These are phyloP conservation scores for Trisateles emortualis DNA, from an alignment of 2,888 invertebrate genomes.

Conservation along the genomic window DNA sequence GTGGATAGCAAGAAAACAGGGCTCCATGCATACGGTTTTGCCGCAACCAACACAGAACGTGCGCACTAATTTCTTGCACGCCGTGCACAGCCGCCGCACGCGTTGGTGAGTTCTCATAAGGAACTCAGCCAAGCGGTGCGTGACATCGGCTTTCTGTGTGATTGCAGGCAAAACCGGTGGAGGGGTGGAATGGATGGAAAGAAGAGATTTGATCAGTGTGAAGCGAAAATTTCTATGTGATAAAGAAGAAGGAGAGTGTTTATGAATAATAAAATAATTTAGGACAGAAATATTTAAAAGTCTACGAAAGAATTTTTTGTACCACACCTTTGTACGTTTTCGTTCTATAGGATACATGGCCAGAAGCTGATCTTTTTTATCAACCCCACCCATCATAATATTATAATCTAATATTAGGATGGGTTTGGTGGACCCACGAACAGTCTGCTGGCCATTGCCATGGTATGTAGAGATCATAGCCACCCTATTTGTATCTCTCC, in stretches of 20 bases:
- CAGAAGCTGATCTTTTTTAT: too few species aligned
- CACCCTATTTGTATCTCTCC: slow-evolving; percentile 21
- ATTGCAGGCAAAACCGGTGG: neutral
- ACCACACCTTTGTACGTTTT: slow-evolving; percentile 39
- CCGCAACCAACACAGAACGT: slow-evolving; percentile 1
- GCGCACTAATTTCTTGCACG: neutral
- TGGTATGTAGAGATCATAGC: slow-evolving; percentile 31
- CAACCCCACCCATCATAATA: slow-evolving; percentile 28
- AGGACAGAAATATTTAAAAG: slow-evolving; percentile 27
- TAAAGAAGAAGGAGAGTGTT: neutral
- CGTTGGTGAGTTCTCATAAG: neutral
- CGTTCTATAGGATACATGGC: slow-evolving; percentile 45
- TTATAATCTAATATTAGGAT: slow-evolving; percentile 30
- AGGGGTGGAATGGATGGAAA: neutral
- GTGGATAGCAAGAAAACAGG: neutral
- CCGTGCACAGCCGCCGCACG: neutral
- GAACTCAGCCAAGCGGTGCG: neutral
- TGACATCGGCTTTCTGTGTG: neutral
- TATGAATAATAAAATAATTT: slow-evolving; percentile 28
- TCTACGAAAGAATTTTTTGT: slow-evolving; percentile 40
- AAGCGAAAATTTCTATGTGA: neutral
- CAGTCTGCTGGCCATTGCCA: slow-evolving; percentile 7
- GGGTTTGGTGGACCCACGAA: slow-evolving; percentile 21
- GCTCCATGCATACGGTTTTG: too few species aligned
- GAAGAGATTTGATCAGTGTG: neutral